Percentiles rank a stretch among this genome's conserved stretches.
These are phyloP conservation scores for Atrichornis clamosus DNA, from an alignment of 2,113 vertebrate genomes.

Conservation along the genomic window DNA sequence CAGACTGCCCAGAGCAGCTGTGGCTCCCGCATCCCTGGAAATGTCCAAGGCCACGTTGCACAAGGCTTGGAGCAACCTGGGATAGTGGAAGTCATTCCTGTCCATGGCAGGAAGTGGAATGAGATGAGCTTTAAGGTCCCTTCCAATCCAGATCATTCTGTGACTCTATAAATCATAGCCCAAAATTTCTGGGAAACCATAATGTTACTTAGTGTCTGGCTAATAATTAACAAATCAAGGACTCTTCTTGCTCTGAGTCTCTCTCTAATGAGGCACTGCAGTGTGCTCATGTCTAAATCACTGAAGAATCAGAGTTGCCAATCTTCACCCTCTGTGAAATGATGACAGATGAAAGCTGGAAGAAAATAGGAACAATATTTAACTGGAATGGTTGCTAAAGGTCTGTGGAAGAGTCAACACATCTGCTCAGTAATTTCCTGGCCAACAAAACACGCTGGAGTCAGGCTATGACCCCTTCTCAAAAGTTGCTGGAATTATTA, in stretches of 20 bases:
- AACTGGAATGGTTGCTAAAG: not conserved
- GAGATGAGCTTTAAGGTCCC: not conserved
- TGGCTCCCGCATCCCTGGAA: not conserved
- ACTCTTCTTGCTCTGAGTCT: not conserved
- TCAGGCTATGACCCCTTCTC: not conserved
- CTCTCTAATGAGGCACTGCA: not conserved
- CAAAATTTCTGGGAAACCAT: not conserved
- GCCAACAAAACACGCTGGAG: fast-evolving
- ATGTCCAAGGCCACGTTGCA: fast-evolving
- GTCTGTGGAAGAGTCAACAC: not conserved
- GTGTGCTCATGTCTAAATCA: not conserved
- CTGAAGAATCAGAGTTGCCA: not conserved
- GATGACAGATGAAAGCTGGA: not conserved
- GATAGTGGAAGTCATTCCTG: not conserved
- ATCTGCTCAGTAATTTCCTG: not conserved
- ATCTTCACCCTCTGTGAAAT: not conserved
- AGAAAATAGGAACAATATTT: not conserved
- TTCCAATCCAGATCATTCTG: not conserved
- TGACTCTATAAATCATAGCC: not conserved
- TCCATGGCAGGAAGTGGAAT: fast-evolving
- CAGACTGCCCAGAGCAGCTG: not conserved
- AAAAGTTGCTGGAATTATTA: not conserved
- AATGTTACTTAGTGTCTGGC: not conserved
- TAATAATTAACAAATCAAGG: not conserved
- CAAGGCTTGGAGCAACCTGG: fast-evolving